Percentiles rank a stretch among this genome's conserved stretches.
Conservation (phyloP, 2,888 invertebrate species). For the Coelopa pilipes region DNA sequence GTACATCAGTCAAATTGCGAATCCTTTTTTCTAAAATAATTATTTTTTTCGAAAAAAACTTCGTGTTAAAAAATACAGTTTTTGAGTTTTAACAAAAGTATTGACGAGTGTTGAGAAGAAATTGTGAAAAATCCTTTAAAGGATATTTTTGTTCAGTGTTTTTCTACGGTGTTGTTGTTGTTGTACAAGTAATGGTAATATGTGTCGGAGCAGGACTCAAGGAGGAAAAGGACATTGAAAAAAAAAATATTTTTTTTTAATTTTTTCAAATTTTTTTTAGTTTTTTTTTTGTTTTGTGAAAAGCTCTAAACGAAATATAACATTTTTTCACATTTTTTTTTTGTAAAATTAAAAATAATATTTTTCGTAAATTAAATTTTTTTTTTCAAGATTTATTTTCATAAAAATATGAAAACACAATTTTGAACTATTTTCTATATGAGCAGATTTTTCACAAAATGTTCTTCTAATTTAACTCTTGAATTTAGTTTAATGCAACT, state of each 20-base stretch:
- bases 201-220: background rate
- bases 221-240: background rate
- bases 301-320: too few species aligned
- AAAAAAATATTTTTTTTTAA: background rate
- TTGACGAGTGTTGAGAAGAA: background rate
- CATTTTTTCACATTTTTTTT: too few species aligned
- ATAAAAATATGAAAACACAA: background rate
- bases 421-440: too few species aligned
- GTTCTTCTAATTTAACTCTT: too few species aligned
- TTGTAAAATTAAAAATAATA: background rate
- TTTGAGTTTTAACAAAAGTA: conserved; percentile 15
- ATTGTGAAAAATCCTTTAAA: background rate
- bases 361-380: background rate
- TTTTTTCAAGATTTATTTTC: background rate
- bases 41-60: background rate
- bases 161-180: background rate
- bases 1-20: conserved; percentile 53
- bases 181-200: background rate
- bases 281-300: background rate
- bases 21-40: background rate
- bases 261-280: background rate
- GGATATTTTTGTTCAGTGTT: background rate
- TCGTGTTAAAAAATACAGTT: background rate
- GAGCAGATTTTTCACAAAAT: too few species aligned
- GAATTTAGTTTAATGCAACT: too few species aligned